These are phyloP conservation scores for Hemitrygon akajei DNA, from an alignment of 2,797 vertebrate species.

Conservation along the genomic window DNA sequence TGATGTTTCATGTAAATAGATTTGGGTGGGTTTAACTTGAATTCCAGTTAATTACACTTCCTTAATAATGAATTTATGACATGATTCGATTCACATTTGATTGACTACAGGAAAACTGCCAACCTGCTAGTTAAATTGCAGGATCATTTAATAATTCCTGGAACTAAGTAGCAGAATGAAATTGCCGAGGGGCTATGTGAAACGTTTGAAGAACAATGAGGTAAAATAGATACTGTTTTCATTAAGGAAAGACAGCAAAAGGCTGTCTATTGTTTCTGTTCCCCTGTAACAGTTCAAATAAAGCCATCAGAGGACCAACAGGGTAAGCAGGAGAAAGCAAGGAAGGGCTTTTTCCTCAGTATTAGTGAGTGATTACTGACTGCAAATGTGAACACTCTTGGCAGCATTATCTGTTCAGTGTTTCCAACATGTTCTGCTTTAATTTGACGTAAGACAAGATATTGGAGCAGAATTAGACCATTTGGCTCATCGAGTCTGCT, in stretches of 20 bases:
- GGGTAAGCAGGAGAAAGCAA: neutral
- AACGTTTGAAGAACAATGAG: neutral
- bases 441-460: neutral
- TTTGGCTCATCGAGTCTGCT: too few relatives aligned
- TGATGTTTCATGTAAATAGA: neutral
- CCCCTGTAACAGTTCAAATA: neutral
- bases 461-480: too few relatives aligned
- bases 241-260: neutral
- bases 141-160: neutral
- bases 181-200: neutral
- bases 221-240: neutral
- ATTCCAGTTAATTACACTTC: neutral
- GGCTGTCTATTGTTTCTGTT: neutral
- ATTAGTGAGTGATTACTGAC: neutral
- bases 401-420: neutral
- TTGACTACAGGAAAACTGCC: neutral
- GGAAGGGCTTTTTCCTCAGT: neutral
- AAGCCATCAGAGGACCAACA: neutral
- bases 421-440: neutral
- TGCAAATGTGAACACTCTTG: neutral
- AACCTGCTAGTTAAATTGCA: neutral
- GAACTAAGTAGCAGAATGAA: neutral
- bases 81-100: neutral
- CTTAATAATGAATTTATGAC: neutral
- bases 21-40: neutral